Conservation (phyloP, 2,888 invertebrate genomes). For the Phalera bucephala region DNA sequence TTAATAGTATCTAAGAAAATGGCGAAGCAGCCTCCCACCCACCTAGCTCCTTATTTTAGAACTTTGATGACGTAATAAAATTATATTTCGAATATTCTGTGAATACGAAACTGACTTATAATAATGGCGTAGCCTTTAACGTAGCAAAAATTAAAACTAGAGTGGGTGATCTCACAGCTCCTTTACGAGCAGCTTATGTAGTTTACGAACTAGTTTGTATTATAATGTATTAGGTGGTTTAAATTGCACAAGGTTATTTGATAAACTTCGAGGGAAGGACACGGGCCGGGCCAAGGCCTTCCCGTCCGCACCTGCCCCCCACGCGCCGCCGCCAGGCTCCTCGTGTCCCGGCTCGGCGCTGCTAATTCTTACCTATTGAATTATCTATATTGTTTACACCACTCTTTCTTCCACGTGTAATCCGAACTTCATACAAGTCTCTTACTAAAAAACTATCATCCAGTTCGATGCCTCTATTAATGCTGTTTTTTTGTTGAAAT, state of each 20-base stretch:
- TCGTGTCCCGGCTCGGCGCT: background rate
- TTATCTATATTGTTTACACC: too few relatives aligned
- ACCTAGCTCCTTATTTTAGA: conserved; percentile 13
- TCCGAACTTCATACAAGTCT: too few relatives aligned
- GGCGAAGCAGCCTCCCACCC: conserved; percentile 6
- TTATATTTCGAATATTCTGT: conserved; percentile 4
- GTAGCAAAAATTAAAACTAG: background rate
- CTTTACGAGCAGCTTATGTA: too few relatives aligned
- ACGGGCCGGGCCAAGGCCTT: conserved; percentile 63
- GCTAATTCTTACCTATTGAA: conserved; percentile 5
- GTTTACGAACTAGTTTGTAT: too few relatives aligned
- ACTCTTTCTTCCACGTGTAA: too few relatives aligned
- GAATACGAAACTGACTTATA: conserved; percentile 3
- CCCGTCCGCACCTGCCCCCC: conserved; percentile 51
- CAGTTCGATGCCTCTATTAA: too few relatives aligned
- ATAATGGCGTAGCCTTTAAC: background rate
- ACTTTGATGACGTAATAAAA: conserved; percentile 8
- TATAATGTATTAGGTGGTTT: conserved; percentile 29
- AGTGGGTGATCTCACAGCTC: background rate
- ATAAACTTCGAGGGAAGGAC: conserved; percentile 62
- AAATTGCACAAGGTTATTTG: conserved; percentile 62
- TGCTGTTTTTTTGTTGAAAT: conserved; percentile 11
- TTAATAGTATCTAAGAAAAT: conserved; percentile 1
- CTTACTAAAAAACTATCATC: too few relatives aligned
- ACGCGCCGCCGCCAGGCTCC: conserved; percentile 28